Base-by-base conservation (phyloP, 1,140 invertebrate species). In the Drosophila virilis region DNA sequence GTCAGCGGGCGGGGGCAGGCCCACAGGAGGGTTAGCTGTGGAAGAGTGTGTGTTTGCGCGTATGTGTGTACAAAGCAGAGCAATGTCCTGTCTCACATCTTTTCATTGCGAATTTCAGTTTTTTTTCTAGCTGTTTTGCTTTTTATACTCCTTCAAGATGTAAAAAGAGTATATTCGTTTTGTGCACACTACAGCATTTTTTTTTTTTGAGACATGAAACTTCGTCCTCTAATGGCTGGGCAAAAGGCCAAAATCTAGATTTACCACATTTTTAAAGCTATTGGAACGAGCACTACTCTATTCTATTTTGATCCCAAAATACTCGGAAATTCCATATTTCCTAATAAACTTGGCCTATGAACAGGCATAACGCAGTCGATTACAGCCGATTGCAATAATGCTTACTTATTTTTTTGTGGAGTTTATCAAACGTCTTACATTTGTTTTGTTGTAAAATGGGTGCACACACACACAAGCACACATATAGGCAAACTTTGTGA, bases 371-470 rank as follows among this genome's bases (percentile, higher is more conserved):
- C 5, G 38, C 4, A 40, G 22, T 32, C 37, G 8, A 0, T 32
- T 1, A 42, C 0, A 8, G 3, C 38, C 4, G 10, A n/a, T 37
- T 13, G 1, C 28, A n/a, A 51, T 35, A 8, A 35, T 33, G 22
- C 4, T 7, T 8, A 43, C 13, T 15, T 45, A 13, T n/a, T 22
- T 58, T 15, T 9, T 9, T 50, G 37, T 55, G n/a, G 48, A 80
- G 84, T 89, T 83, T 88, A 89, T 88, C 76, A 88, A 88, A 79
- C 80, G 80, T 69, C 77, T 77, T 77, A 83, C 83, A 88, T 88
- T 88, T 88, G 79, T 89, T 88, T 88, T 88, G 76, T 86, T 77
- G 73, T 69, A 82, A 86, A 77, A 77, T 72, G 69, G 65, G 43
- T 66, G 58, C 70, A 45, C 35, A 33, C 42, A 55, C 35, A 58